A percentile compares a stretch with the other conserved stretches of the same genome.
Conservation (phyloP, 1,140 invertebrate species). For the Drosophila pallidifrons region DNA sequence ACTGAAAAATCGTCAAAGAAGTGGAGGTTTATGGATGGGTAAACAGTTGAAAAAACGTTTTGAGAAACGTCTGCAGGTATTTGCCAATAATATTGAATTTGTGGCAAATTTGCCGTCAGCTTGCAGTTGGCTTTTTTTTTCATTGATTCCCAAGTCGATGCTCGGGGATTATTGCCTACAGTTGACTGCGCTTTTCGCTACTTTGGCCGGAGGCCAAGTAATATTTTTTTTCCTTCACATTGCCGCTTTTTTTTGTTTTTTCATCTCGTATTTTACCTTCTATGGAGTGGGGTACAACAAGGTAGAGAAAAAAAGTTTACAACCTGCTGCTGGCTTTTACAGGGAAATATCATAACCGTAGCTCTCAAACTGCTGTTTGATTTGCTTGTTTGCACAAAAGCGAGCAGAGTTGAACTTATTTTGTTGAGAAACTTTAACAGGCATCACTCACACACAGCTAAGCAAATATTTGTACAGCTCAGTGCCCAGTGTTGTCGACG, state of each 20-base stretch:
- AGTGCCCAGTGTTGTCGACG: slow-evolving; percentile 26
- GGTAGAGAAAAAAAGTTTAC: slow-evolving; percentile 23
- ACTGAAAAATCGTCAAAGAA: slow-evolving; percentile 1
- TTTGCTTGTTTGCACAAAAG: slow-evolving; percentile 71
- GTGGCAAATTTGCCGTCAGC: slow-evolving; percentile 57
- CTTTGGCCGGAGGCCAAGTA: slow-evolving; percentile 55
- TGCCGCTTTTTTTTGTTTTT: slow-evolving; percentile 3
- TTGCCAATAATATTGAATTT: slow-evolving; percentile 71
- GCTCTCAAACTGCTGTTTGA: slow-evolving; percentile 72
- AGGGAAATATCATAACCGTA: slow-evolving; percentile 55
- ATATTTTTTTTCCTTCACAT: slow-evolving; percentile 8
- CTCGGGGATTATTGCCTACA: slow-evolving; percentile 52
- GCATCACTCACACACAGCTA: slow-evolving; percentile 67
- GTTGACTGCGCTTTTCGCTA: slow-evolving; percentile 64
- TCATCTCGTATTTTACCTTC: too few species aligned
- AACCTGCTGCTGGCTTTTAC: slow-evolving; percentile 39
- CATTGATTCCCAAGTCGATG: slow-evolving; percentile 25
- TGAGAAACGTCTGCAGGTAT: slow-evolving; percentile 49
- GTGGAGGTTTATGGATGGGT: slow-evolving; percentile 55
- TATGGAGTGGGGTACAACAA: neutral
- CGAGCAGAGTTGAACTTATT: slow-evolving; percentile 65
- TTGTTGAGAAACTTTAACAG: slow-evolving; percentile 50
- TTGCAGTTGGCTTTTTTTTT: slow-evolving; percentile 24
- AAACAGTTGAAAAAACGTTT: slow-evolving; percentile 47
- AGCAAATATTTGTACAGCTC: slow-evolving; percentile 75